Evolutionary conservation across 1,140 invertebrate genomes (phyloP), one percentile per base, ranked within the genome.

Genomic region (Drosophila guanche): DNA sequence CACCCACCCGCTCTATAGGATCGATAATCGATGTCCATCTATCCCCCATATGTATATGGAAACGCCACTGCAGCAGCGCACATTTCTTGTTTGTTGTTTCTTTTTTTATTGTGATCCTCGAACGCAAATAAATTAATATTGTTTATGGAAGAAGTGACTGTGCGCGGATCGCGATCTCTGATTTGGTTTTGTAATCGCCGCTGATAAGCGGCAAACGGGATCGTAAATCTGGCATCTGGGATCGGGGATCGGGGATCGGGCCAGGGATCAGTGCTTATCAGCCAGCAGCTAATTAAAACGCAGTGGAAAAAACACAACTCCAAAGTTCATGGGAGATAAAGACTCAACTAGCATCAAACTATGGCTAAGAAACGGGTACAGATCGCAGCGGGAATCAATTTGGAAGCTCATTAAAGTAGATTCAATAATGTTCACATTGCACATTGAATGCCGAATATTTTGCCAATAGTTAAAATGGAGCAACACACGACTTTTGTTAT

Each of bases 1-100:
- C 77, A 37, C 4, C 68, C n/a, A 12, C 61, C n/a, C 4, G 58
- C 40, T 12, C 50, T 71, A 1, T 72, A 12, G 69, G n/a, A n/a
- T 22, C 22, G 40, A 33, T 8, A 16, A 23, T 27, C 22, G n/a
- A 27, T 16, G 7, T 22, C 45, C 20, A 22, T 47, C 5, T 12
- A 27, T 23, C 23, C 20, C 20, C n/a, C 16, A 20, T 20, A 20
- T 20, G 16, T 20, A 20, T 20, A 20, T 20, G 16, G 16, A 20
- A 2, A 37, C 33, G 10, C 10, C 33, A 2, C 29, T 33, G 33
- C 33, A 37, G 25, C 5, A 27, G 33, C 33, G 10, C 4, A 67
- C 29, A 12, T 45, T 20, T 54, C 45, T 43, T n/a, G n/a, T n/a
- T 69, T 50, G 42, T 56, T 68, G 56, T 70, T 55, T 55, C 23